Conservation (phyloP, 2,113 vertebrate genomes). For the Colistium nudipinnis region DNA sequence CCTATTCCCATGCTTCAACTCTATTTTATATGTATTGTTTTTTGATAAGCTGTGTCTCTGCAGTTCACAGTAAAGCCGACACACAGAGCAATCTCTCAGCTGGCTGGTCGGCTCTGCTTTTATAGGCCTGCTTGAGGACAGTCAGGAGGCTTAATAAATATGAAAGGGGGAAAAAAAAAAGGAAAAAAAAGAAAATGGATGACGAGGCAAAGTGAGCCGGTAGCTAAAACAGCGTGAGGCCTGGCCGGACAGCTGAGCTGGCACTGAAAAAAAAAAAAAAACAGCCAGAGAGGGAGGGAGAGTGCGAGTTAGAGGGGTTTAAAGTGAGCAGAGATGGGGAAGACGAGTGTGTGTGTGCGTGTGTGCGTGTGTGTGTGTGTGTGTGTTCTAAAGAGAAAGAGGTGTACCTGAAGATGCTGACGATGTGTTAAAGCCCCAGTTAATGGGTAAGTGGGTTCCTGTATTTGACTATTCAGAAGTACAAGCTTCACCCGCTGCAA, state of each 20-base stretch:
- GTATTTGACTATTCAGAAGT: slow-evolving; percentile 63
- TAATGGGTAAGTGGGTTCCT: slow-evolving; percentile 69
- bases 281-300: not conserved
- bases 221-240: slow-evolving; percentile 66
- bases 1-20: not conserved
- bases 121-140: slow-evolving; percentile 44
- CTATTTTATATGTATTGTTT: not conserved
- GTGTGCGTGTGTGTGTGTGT: slow-evolving; percentile 5
- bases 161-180: slow-evolving; percentile 66
- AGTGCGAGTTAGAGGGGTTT: not conserved
- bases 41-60: not conserved
- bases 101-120: slow-evolving; percentile 12
- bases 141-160: slow-evolving; percentile 62
- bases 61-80: not conserved
- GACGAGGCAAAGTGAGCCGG: slow-evolving; percentile 58
- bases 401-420: slow-evolving; percentile 67
- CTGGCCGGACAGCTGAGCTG: slow-evolving; percentile 66
- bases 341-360: slow-evolving; percentile 7
- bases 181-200: slow-evolving; percentile 70
- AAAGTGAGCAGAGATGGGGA: slow-evolving; percentile 29
- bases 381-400: slow-evolving; percentile 23
- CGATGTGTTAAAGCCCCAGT: slow-evolving; percentile 55
- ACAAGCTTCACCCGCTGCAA: slow-evolving; percentile 48
- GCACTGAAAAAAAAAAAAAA: slow-evolving; percentile 51
- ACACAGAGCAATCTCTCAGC: slow-evolving; percentile 20